Evolutionary conservation across 2,888 invertebrate species (phyloP), one percentile per base, ranked within the genome.

Genomic region (Saturnia japonica): DNA sequence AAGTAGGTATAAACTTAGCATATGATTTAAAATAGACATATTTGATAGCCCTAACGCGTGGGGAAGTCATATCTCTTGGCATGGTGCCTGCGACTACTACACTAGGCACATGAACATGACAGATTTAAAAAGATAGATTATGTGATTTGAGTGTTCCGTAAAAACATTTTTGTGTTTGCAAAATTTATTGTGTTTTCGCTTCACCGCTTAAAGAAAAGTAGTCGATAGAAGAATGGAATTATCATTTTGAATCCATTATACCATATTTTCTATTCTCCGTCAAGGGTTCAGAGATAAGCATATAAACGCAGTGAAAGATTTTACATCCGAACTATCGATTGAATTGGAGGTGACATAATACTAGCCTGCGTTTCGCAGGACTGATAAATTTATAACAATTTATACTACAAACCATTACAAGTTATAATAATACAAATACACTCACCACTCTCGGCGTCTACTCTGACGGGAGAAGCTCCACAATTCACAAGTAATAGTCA

Each of bases 61-160:
- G 71, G 78, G 78, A 83, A 84, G 82, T 77, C 76, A 68, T 77
- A 78, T 74, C 73, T 79, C 74, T 84, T 86, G 86, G 86, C 86
- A 78, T 69, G 8, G 70, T 64, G 72, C 72, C 72, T 47, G 57
- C 68, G 8, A 68, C 19, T 45, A 64, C 54, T 68, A 45, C 47
- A 47, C 51, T 51, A 51, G 42, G 42, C 57, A 28, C 34, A 45
- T 43, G 45, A 70, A 70, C 68, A 68, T 75, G 77, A 77, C 78
- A 78, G 77, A 74, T 78, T 75, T 76, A 69, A 75, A 69, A 74
- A 74, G 77, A 80, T 78, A 73, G 72, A 78, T 77, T 76, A 76
- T 72, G 68, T 70, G 69, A 74, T 77, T 72, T 69, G 70, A 69
- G 19, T 22, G 40, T 19, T 64, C 64, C 40, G 40, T 40, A 34